Evolutionary conservation across 1,140 invertebrate genomes (phyloP).

Genomic region (Xylocopa sonorina): DNA sequence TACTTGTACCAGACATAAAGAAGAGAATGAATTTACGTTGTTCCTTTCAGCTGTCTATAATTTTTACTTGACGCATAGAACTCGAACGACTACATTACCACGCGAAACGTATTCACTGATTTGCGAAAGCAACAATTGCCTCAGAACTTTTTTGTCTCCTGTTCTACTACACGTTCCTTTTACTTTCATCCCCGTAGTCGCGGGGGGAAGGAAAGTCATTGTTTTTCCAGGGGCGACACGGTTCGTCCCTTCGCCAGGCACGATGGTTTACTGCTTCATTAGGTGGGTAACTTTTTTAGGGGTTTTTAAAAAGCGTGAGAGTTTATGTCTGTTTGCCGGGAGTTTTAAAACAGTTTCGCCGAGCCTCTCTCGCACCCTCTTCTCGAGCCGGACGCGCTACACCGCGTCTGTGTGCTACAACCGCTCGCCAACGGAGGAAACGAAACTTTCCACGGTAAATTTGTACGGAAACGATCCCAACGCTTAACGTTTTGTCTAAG

Average conservation of each 20-base stretch:
- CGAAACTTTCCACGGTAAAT: constrained; percentile 62
- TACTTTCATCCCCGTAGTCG: constrained; percentile 35
- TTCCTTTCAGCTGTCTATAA: background rate
- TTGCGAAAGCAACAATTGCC: background rate
- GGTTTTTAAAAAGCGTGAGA: constrained; percentile 72
- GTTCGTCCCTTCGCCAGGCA: constrained; percentile 35
- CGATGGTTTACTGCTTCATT: constrained; percentile 69
- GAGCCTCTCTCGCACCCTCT: constrained; percentile 31
- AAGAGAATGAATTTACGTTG: background rate
- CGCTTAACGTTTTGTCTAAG: constrained; percentile 54
- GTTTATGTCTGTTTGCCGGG: constrained; percentile 70
- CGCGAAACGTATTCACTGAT: constrained; percentile 8
- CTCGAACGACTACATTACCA: background rate
- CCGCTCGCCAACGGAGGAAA: constrained; percentile 52
- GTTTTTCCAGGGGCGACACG: constrained; percentile 49
- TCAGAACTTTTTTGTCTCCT: background rate
- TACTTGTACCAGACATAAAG: no score
- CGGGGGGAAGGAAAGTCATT: constrained; percentile 49
- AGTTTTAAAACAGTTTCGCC: constrained; percentile 76
- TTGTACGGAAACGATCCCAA: constrained; percentile 52
- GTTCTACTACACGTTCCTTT: constrained; percentile 24
- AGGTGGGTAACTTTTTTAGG: constrained; percentile 71
- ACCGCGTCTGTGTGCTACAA: constrained; percentile 48
- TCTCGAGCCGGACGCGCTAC: constrained; percentile 45
- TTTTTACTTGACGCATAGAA: no score